A percentile compares a stretch with the other conserved stretches of the same genome.
Conservation (phyloP, 2,113 vertebrate genomes). For the Pteropus alecto region DNA sequence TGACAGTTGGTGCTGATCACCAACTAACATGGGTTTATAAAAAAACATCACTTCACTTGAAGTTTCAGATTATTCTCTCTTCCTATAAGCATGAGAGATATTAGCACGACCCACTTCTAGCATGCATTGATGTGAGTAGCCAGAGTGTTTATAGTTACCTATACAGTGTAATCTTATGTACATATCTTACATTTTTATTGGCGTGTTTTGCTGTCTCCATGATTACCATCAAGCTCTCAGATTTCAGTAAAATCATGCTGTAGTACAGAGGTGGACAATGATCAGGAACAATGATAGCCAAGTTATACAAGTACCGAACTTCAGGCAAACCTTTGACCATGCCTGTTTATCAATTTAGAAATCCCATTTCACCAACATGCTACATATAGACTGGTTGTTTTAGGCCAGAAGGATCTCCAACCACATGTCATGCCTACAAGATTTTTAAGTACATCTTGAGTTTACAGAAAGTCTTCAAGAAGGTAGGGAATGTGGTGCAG, state of each 20-base stretch:
- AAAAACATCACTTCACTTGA: neutral
- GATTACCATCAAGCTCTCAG: neutral
- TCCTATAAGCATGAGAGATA: neutral
- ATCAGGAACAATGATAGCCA: neutral
- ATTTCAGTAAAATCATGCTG: neutral
- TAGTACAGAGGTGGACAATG: neutral
- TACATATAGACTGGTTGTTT: neutral
- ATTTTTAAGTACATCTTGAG: neutral
- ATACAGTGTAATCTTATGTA: neutral
- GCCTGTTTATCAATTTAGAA: neutral
- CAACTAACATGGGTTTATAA: slow-evolving; percentile 11
- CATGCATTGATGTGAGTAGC: neutral
- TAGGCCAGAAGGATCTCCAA: neutral
- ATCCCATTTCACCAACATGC: neutral
- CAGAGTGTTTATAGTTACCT: neutral
- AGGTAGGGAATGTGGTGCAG: neutral
- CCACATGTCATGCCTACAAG: neutral
- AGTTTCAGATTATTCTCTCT: neutral
- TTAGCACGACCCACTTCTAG: neutral
- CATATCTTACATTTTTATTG: neutral
- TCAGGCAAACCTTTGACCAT: neutral
- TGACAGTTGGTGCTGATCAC: neutral
- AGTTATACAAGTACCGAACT: neutral
- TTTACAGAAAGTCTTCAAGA: neutral
- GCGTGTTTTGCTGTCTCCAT: neutral